These are phyloP conservation scores for Himalopsyche kuldschensis DNA, from an alignment of 2,888 invertebrate species.

Conservation along the genomic window DNA sequence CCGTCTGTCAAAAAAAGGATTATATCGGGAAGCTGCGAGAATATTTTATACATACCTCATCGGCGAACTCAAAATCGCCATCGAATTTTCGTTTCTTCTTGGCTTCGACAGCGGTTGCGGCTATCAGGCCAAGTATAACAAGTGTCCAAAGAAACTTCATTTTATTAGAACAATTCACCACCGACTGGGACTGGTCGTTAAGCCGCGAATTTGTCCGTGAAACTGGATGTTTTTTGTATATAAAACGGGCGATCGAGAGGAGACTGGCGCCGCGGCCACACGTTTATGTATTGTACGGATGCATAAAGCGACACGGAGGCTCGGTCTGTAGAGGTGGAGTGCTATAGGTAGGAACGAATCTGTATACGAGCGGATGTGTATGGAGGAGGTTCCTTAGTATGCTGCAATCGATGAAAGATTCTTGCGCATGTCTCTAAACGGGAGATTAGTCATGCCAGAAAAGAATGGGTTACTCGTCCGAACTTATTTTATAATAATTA, in stretches of 20 bases:
- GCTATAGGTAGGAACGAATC: neutral
- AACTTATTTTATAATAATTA: constrained; percentile 12
- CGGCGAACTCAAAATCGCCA: constrained; percentile 77
- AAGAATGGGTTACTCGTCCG: constrained; percentile 30
- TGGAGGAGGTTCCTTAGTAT: neutral
- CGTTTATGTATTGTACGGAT: constrained; percentile 7
- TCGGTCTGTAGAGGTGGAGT: neutral
- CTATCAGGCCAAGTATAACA: constrained; percentile 49
- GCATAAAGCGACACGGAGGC: constrained; percentile 5
- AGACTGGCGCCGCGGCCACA: constrained; percentile 25
- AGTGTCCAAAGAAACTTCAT: constrained; percentile 55
- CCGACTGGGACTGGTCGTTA: neutral
- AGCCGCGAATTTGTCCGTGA: constrained; percentile 16
- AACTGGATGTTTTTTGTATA: constrained; percentile 12
- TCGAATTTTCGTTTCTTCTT: constrained; percentile 73
- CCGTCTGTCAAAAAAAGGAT: neutral
- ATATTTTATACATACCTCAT: constrained; percentile 61
- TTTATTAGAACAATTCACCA: constrained; percentile 10
- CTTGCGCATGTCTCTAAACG: constrained; percentile 31
- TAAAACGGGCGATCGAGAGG: constrained; percentile 4
- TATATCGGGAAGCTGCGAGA: neutral
- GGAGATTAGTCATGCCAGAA: constrained; percentile 18
- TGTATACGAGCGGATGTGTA: neutral
- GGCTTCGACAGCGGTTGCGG: constrained; percentile 47
- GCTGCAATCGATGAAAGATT: constrained; percentile 31